A percentile compares a stretch with the other conserved stretches of the same genome.
These are phyloP conservation scores for Zaprionus kolodkinae DNA, from an alignment of 1,140 invertebrate genomes.

Conservation along the genomic window DNA sequence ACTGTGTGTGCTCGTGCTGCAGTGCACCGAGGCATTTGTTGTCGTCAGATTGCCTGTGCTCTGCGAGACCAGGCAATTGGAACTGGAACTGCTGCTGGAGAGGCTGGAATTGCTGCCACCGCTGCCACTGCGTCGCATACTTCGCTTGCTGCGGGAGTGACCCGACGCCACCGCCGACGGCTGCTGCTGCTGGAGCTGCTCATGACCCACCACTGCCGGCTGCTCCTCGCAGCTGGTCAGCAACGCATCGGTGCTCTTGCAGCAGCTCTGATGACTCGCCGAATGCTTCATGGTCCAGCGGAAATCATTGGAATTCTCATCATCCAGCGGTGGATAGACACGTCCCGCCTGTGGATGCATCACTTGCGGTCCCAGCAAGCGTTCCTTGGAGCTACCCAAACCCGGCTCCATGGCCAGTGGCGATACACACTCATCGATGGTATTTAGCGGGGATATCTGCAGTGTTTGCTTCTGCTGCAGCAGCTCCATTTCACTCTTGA, in stretches of 20 bases:
- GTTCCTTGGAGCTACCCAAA: conserved; percentile 65
- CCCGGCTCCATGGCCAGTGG: conserved; percentile 57
- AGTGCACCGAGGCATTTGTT: conserved; percentile 62
- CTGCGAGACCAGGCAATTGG: conserved; percentile 66
- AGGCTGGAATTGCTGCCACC: conserved; percentile 72
- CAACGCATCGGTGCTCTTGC: conserved; percentile 78
- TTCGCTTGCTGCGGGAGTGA: conserved; percentile 28
- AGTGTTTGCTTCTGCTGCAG: conserved; percentile 76
- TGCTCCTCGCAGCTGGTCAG: conserved; percentile 56
- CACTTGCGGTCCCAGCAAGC: conserved; percentile 20
- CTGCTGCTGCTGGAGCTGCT: conserved; percentile 26
- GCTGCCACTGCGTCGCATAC: conserved; percentile 50
- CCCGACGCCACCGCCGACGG: conserved; percentile 2
- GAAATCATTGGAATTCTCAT: conserved; percentile 81
- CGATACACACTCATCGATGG: conserved; percentile 75
- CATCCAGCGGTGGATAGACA: conserved; percentile 66
- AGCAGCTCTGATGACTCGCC: conserved; percentile 73
- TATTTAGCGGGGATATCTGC: conserved; percentile 77
- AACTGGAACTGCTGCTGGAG: conserved; percentile 72
- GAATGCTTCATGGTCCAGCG: conserved; percentile 81
- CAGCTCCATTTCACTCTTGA: conserved; percentile 79
- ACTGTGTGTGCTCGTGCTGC: conserved; percentile 60
- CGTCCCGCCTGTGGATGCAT: conserved; percentile 22
- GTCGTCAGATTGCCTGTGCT: conserved; percentile 67
- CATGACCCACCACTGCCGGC: not conserved